Base-by-base conservation (phyloP, 2,797 vertebrate genomes). In the Oryzias sinensis region DNA sequence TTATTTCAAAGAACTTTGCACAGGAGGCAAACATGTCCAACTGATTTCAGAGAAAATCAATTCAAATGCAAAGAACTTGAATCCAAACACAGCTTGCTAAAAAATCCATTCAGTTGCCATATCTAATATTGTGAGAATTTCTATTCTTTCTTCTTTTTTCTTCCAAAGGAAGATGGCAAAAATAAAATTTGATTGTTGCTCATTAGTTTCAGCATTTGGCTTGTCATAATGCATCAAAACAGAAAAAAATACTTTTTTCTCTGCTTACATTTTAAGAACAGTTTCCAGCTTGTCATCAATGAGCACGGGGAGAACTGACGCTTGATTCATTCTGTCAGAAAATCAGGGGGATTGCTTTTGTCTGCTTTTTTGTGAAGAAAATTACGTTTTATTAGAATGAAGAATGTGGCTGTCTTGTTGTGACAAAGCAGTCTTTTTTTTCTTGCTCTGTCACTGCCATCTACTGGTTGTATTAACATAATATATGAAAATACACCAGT, bases 361-460 rank as follows among this genome's bases (percentile, higher is more conserved):
- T 37, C 33, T 37, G 1, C 27, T 43, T 41, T 25, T 62, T 5
- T 46, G 49, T 17, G 4, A 14, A 15, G 25, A 29, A 14, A 57
- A 33, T 68, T 1, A 37, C 33, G 24, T 58, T 70, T 57, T 55
- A 13, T 68, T 25, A 18, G 11, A 37, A 18, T 52, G 24, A 45
- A 37, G 40, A 56, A n/a, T 68, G 25, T 2, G 20, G 41, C 16
- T 29, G 18, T 43, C 33, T 65, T 20, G 20, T 14, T 51, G 24
- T 18, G 17, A 79, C 41, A 57, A 44, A 65, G 48, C 5, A 20
- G 3, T 22, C 42, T n/a, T 41, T 37, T 33, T 59, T 74, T 85
- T 82, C 24, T 88, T 83, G 70, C 76, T 70, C 78, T 79, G 43
- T 79, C 79, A 80, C 78, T 87, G 87, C 88, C 89, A 86, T 81